Evolutionary conservation across 1,140 invertebrate species (phyloP), one percentile per base, ranked within the genome.

Genomic region (Ephestia elutella): DNA sequence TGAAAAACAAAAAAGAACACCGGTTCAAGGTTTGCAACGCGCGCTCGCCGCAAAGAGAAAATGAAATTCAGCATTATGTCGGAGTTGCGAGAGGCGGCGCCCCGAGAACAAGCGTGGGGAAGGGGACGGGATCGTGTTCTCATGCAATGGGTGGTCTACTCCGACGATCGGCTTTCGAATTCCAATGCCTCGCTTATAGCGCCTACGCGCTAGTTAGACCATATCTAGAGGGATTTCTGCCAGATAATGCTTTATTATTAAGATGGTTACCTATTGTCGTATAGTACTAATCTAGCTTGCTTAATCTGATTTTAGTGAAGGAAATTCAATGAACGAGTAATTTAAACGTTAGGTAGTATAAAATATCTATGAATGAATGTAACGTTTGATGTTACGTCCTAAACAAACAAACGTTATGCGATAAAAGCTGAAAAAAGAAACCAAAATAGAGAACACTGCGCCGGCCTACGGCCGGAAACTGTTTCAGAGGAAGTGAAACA

Each of bases 151-250:
- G 85, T 86, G 85, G 85, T 86, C 38, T 44, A 15, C 38, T 44
- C 38, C 85, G 75, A 71, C 81, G 82, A 75, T 83, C 80, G 78
- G 85, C 85, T 86, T 85, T 86, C 82, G 73, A 86, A 88, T 88
- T 88, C 85, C 83, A 82, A 80, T 81, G 80, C 75, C 71, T 80
- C 72, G 80, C 77, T 80, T 80, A 74, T 78, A 83, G 79, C 81
- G 83, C 85, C 83, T 87, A 87, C 83, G 85, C 83, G 82, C 75
- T 73, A 74, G 68, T 25, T 50, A 53, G 50, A 25, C 50, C 20
- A 25, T 53, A 53, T 53, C 50, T 53, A 21, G 5, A 10, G 50
- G 50, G 7, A 53, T 50, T 50, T 19, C 49, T 20, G 49, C 13
- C 49, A 50, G 8, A 21, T 20, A 21, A 15, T 15, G 38, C 4